Conservation (phyloP, 2,113 vertebrate genomes). For the Climacteris rufus region DNA sequence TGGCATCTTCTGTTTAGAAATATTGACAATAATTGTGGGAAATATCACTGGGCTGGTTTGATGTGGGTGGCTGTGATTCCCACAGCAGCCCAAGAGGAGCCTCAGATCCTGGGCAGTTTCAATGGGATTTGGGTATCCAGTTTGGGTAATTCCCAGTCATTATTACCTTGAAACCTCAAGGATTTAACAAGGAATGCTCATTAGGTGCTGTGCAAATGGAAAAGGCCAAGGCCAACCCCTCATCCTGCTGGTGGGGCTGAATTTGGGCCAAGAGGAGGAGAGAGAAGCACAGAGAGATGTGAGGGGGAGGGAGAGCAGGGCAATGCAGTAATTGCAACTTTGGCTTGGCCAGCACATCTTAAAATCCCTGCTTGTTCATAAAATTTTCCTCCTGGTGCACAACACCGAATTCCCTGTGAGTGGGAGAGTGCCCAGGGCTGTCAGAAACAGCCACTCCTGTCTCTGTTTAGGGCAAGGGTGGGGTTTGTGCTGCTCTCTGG, state of each 20-base stretch:
- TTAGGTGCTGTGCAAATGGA: background rate
- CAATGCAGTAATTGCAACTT: background rate
- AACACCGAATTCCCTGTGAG: background rate
- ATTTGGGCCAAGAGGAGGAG: background rate
- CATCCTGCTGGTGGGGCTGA: background rate
- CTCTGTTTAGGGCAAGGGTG: background rate
- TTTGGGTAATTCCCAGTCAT: background rate
- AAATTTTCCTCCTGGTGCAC: background rate
- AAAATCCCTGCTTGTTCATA: background rate
- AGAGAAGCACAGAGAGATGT: background rate
- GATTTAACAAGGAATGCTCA: background rate
- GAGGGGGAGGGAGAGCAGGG: background rate
- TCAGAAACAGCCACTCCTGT: background rate
- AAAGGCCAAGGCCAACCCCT: background rate
- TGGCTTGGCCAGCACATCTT: background rate
- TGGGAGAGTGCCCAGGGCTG: background rate
- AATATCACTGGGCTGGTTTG: background rate
- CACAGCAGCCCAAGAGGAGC: background rate
- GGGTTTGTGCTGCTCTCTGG: background rate
- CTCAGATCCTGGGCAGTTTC: background rate
- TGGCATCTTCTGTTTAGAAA: background rate
- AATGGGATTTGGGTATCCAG: background rate
- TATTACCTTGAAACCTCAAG: background rate
- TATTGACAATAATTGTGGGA: background rate
- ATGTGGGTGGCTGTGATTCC: background rate